Percentiles rank a stretch among this genome's conserved stretches.
Evolutionary conservation across 2,888 invertebrate genomes (phyloP).

Genomic region (Lasioglossum calceatum): DNA sequence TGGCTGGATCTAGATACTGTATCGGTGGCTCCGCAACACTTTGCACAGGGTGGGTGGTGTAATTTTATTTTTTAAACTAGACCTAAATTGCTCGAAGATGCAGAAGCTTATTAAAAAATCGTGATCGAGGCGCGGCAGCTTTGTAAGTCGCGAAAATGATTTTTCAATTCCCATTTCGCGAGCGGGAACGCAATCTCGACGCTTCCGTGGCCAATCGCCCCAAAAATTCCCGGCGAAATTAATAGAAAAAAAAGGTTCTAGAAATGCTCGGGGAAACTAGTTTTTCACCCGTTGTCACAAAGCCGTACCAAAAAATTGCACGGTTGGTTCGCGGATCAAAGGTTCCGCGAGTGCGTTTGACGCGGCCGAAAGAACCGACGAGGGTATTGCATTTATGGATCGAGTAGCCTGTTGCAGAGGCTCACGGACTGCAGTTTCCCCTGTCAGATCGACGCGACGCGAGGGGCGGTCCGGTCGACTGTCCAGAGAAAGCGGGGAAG

Average conservation of each 20-base stretch:
- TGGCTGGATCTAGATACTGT: background rate
- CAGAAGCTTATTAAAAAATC: background rate
- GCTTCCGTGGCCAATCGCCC: background rate
- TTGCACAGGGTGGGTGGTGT: background rate
- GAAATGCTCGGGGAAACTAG: background rate
- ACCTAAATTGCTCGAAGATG: background rate
- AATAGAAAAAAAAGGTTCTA: background rate
- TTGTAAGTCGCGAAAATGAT: background rate
- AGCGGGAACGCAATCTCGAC: background rate
- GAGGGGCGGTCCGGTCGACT: background rate
- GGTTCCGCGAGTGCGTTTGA: slow-evolving; percentile 39
- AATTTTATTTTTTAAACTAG: no score
- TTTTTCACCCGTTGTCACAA: background rate
- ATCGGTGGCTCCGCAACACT: background rate
- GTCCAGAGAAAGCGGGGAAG: background rate
- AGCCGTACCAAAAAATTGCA: background rate
- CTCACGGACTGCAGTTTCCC: slow-evolving; percentile 14
- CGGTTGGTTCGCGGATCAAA: background rate
- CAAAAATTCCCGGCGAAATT: background rate
- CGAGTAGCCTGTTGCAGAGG: slow-evolving; percentile 44
- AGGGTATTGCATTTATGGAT: slow-evolving; percentile 41
- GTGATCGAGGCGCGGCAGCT: background rate
- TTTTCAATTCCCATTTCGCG: background rate
- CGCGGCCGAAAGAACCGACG: slow-evolving; percentile 20
- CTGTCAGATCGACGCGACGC: background rate